phyloP scores from a whole-genome alignment of 2,888 invertebrate species.

The Zygaena filipendulae region DNA sequence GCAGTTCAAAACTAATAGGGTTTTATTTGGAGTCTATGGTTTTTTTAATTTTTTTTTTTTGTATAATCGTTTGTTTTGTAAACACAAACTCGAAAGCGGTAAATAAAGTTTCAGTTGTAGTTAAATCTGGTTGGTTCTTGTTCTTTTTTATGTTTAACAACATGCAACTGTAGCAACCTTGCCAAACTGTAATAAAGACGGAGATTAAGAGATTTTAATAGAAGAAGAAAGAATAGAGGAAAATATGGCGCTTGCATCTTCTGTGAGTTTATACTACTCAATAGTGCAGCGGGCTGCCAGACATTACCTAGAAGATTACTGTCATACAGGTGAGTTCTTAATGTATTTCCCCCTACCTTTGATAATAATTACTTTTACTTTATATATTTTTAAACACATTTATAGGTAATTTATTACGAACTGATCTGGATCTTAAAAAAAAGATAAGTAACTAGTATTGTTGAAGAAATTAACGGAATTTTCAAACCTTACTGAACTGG shows the following conservation, averaged over 20 bases:
- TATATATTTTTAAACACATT: no score
- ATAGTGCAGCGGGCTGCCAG: constrained; percentile 75
- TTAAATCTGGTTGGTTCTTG: constrained; percentile 43
- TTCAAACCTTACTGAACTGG: no score
- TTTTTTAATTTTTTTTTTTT: constrained; percentile 27
- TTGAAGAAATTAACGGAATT: no score
- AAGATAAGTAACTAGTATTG: neutral
- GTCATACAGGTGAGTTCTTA: constrained; percentile 68
- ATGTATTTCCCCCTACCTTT: constrained; percentile 5
- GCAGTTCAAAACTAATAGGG: constrained; percentile 49
- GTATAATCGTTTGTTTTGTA: constrained; percentile 1
- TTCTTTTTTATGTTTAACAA: constrained; percentile 36
- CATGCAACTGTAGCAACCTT: constrained; percentile 38
- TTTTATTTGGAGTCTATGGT: constrained; percentile 4
- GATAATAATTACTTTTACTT: no score
- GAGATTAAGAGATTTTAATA: constrained; percentile 22
- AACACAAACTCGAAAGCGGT: constrained; percentile 37
- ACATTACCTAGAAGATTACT: constrained; percentile 75
- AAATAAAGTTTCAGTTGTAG: constrained; percentile 37
- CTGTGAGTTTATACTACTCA: constrained; percentile 76
- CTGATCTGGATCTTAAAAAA: no score
- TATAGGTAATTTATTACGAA: no score
- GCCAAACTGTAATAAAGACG: constrained; percentile 35
- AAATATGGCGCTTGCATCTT: constrained; percentile 71
- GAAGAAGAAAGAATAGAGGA: constrained; percentile 32